Conservation (phyloP, 2,888 invertebrate species). For the Nezara viridula region DNA sequence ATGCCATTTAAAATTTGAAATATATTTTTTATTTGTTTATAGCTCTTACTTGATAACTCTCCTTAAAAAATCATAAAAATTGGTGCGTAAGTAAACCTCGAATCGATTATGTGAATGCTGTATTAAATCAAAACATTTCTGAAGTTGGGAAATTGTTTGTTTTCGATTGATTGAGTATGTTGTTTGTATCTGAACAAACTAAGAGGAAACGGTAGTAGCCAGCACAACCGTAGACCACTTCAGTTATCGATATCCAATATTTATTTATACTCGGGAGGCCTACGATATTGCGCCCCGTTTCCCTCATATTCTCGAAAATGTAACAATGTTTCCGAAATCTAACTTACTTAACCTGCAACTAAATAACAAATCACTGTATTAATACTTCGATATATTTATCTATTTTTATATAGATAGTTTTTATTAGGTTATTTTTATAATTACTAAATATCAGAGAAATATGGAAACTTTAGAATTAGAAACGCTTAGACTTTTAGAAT, state of each 20-base stretch:
- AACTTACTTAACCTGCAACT: too few relatives aligned
- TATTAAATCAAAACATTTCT: neutral
- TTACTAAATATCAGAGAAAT: too few relatives aligned
- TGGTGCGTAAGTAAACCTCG: neutral
- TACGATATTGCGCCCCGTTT: neutral
- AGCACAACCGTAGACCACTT: neutral
- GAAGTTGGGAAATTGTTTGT: neutral
- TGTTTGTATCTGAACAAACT: neutral
- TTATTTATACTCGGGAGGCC: neutral
- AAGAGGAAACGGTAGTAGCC: neutral
- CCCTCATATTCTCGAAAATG: neutral
- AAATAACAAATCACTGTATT: too few relatives aligned
- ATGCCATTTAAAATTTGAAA: too few relatives aligned
- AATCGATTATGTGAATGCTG: neutral
- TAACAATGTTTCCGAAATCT: neutral
- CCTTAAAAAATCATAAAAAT: too few relatives aligned
- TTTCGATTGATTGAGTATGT: neutral
- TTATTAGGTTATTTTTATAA: too few relatives aligned
- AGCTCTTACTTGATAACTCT: too few relatives aligned
- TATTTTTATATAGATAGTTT: too few relatives aligned
- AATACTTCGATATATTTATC: too few relatives aligned
- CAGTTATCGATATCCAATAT: slow-evolving; percentile 22
- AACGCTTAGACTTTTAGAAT: too few relatives aligned
- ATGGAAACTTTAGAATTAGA: too few relatives aligned
- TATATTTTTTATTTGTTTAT: too few relatives aligned